A percentile compares a stretch with the other conserved stretches of the same genome.
Evolutionary conservation across 2,888 invertebrate species (phyloP).

Genomic region (Acrobasis suavella): DNA sequence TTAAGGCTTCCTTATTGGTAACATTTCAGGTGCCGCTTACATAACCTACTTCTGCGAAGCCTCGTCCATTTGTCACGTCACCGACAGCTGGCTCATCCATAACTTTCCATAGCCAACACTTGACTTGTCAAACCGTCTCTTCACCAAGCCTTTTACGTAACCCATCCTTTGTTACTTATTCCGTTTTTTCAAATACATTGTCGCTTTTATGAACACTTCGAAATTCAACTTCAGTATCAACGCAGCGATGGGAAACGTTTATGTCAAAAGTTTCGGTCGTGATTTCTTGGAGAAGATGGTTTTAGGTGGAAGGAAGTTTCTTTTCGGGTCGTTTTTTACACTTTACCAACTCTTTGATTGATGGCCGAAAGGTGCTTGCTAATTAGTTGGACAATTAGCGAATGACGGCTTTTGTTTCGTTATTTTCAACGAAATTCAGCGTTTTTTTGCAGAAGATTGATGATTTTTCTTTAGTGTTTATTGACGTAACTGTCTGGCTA

Average conservation of each 20-base stretch:
- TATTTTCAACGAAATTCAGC: conserved; percentile 30
- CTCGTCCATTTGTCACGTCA: conserved; percentile 40
- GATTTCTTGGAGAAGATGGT: conserved; percentile 37
- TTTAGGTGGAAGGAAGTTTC: conserved; percentile 40
- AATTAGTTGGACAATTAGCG: conserved; percentile 62
- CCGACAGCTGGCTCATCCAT: conserved; percentile 45
- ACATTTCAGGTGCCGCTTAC: conserved; percentile 30
- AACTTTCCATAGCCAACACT: conserved; percentile 44
- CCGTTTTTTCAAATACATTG: background rate
- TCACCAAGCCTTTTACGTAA: conserved; percentile 23
- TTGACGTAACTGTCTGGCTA: background rate
- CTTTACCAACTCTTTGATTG: conserved; percentile 55
- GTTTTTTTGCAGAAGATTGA: conserved; percentile 10
- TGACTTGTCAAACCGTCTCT: conserved; percentile 44
- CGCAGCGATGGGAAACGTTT: conserved; percentile 13
- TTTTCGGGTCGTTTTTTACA: conserved; percentile 47
- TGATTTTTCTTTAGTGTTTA: conserved; percentile 2
- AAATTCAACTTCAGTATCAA: background rate
- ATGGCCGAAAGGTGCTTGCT: conserved; percentile 59
- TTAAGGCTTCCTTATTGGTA: conserved; percentile 14
- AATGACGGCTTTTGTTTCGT: conserved; percentile 37
- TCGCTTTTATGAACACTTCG: conserved; percentile 5
- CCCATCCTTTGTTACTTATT: background rate
- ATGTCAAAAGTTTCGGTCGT: background rate
- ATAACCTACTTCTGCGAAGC: conserved; percentile 36